phyloP scores from a whole-genome alignment of 2,797 vertebrate genomes.

The Otus scops region DNA sequence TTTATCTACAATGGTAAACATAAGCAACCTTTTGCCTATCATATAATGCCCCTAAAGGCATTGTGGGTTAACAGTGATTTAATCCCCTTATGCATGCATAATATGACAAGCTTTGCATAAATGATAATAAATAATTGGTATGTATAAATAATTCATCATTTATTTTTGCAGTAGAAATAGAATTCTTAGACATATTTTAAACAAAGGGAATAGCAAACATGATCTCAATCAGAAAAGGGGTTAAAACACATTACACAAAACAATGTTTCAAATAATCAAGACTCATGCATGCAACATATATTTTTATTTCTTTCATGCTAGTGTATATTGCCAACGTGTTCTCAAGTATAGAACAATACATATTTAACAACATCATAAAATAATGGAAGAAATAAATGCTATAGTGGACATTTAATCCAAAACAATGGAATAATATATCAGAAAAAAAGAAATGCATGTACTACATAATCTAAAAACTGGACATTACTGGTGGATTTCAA shows the following conservation, averaged over 20 bases:
- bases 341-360: neutral
- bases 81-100: constrained; percentile 98
- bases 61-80: constrained; percentile 90
- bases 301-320: constrained; percentile 38
- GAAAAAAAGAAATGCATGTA: neutral
- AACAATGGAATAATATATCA: neutral
- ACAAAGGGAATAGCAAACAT: constrained; percentile 76
- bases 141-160: constrained; percentile 98
- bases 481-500: neutral
- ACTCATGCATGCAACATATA: neutral
- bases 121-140: constrained; percentile 99
- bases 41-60: constrained; percentile 80
- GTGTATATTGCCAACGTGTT: neutral
- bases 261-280: constrained; percentile 53
- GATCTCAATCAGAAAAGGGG: constrained; percentile 71
- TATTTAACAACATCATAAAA: constrained; percentile 17
- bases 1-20: constrained; percentile 62
- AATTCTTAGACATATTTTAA: constrained; percentile 82
- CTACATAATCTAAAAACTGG: neutral
- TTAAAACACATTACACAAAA: constrained; percentile 64
- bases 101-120: constrained; percentile 98
- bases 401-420: neutral
- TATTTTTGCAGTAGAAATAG: constrained; percentile 97
- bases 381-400: neutral
- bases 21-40: constrained; percentile 67